phyloP scores from a whole-genome alignment of 2,888 invertebrate genomes.

The Trachelus tabidus region DNA sequence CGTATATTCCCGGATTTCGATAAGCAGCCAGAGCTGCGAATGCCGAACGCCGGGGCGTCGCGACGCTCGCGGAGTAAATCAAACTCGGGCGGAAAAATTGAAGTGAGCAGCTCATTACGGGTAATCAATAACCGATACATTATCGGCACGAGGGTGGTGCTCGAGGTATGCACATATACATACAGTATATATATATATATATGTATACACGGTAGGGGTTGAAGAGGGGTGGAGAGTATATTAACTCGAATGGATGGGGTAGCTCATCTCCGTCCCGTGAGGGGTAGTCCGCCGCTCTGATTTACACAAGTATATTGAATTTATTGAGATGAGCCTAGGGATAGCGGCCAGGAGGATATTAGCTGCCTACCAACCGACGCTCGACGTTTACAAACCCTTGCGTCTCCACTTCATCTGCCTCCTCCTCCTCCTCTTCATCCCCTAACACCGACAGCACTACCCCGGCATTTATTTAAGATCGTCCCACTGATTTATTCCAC shows the following conservation, averaged over 20 bases:
- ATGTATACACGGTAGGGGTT: slow-evolving; percentile 8
- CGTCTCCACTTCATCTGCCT: slow-evolving; percentile 2
- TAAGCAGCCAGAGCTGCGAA: slow-evolving; percentile 16
- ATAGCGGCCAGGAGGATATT: slow-evolving; percentile 66
- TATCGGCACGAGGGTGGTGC: slow-evolving; percentile 33
- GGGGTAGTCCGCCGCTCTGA: slow-evolving; percentile 43
- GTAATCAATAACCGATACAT: slow-evolving; percentile 61
- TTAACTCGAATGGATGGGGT: slow-evolving; percentile 26
- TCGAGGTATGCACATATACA: too few relatives aligned
- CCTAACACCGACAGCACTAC: not conserved
- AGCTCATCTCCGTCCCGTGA: slow-evolving; percentile 55
- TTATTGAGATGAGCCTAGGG: slow-evolving; percentile 67
- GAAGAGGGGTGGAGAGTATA: slow-evolving; percentile 20
- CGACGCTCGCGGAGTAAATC: slow-evolving; percentile 10
- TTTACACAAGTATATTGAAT: slow-evolving; percentile 67
- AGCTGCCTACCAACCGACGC: slow-evolving; percentile 62
- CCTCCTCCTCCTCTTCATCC: too few relatives aligned
- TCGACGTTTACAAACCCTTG: slow-evolving; percentile 50
- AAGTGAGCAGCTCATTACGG: slow-evolving; percentile 50
- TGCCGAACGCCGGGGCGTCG: slow-evolving; percentile 17
- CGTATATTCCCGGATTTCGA: slow-evolving; percentile 14
- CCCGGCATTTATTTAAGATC: slow-evolving; percentile 64
- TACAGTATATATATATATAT: too few relatives aligned
- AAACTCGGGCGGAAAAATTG: slow-evolving; percentile 26
- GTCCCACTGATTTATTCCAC: slow-evolving; percentile 58